These are phyloP conservation scores for Diprion similis DNA, from an alignment of 1,140 invertebrate genomes.

Conservation along the genomic window DNA sequence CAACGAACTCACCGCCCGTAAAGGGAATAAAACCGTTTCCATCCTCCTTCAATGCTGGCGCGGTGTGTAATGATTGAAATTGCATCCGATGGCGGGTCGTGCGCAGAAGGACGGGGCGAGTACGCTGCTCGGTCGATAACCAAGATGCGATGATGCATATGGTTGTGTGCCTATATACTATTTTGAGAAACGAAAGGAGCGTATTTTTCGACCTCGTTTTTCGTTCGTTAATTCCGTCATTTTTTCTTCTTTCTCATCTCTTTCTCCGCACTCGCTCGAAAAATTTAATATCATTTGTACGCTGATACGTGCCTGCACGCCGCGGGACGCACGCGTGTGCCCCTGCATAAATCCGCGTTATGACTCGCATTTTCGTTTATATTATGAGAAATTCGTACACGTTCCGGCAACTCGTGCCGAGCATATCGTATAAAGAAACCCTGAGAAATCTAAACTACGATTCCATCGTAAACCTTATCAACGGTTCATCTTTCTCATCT, in stretches of 20 bases:
- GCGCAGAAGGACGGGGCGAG: neutral
- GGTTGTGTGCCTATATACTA: neutral
- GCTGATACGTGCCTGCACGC: too few species aligned
- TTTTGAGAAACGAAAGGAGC: neutral
- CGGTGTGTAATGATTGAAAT: slow-evolving; percentile 7
- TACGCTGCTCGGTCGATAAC: neutral
- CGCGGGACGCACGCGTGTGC: too few species aligned
- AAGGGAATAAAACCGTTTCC: slow-evolving; percentile 5
- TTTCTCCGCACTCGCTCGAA: neutral
- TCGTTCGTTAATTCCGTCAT: too few species aligned
- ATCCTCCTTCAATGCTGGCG: neutral
- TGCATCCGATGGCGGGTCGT: neutral
- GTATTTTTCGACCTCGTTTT: too few species aligned
- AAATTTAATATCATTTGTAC: neutral
- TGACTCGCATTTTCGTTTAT: neutral
- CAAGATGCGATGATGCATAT: too few species aligned
- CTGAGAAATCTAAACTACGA: slow-evolving; percentile 4
- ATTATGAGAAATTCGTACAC: neutral
- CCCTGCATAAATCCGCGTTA: too few species aligned
- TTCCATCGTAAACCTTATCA: slow-evolving; percentile 4
- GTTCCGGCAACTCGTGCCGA: neutral
- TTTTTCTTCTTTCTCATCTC: too few species aligned
- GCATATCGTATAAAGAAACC: slow-evolving; percentile 5
- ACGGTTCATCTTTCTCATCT: slow-evolving; percentile 1
- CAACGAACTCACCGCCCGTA: neutral